A percentile compares a stretch with the other conserved stretches of the same genome.
Evolutionary conservation across 2,888 invertebrate species (phyloP).

Genomic region (Chironomus tentans): DNA sequence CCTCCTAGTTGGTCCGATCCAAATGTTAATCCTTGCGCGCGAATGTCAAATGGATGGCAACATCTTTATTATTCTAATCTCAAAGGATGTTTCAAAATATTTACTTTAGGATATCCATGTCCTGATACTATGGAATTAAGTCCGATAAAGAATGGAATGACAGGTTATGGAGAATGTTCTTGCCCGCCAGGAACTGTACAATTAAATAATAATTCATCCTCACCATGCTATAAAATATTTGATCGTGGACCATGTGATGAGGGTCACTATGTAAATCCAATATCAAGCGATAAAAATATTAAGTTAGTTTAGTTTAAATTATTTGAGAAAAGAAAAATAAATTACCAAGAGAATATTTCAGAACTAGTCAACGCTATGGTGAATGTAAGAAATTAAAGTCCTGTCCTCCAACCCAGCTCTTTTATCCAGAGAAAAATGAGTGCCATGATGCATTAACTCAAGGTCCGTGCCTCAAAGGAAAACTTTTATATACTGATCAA

Average conservation of each 20-base stretch:
- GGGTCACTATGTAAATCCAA: slow-evolving; percentile 69
- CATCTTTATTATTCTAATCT: slow-evolving; percentile 75
- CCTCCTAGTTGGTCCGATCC: slow-evolving; percentile 84
- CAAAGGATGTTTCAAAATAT: slow-evolving; percentile 79
- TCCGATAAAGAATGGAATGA: slow-evolving; percentile 44
- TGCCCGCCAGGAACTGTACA: slow-evolving; percentile 75
- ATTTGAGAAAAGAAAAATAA: background rate
- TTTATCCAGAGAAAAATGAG: slow-evolving; percentile 66
- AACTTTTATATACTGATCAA: slow-evolving; percentile 52
- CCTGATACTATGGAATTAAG: slow-evolving; percentile 76
- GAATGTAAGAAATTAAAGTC: slow-evolving; percentile 57
- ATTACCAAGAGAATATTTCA: slow-evolving; percentile 35
- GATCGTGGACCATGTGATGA: slow-evolving; percentile 61
- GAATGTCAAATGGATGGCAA: slow-evolving; percentile 74
- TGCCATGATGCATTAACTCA: slow-evolving; percentile 62
- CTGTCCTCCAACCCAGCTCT: slow-evolving; percentile 57
- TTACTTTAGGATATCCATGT: slow-evolving; percentile 71
- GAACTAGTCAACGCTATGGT: slow-evolving; percentile 57
- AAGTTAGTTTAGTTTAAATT: slow-evolving; percentile 9
- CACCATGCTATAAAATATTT: slow-evolving; percentile 64
- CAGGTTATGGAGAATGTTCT: slow-evolving; percentile 58
- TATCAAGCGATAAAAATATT: slow-evolving; percentile 38
- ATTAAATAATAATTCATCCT: slow-evolving; percentile 50
- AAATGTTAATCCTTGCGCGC: slow-evolving; percentile 69
- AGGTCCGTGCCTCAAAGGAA: slow-evolving; percentile 69